Evolutionary conservation across 2,113 vertebrate genomes (phyloP), one percentile per base, ranked within the genome.

Genomic region (Paracyprichromis sp.): DNA sequence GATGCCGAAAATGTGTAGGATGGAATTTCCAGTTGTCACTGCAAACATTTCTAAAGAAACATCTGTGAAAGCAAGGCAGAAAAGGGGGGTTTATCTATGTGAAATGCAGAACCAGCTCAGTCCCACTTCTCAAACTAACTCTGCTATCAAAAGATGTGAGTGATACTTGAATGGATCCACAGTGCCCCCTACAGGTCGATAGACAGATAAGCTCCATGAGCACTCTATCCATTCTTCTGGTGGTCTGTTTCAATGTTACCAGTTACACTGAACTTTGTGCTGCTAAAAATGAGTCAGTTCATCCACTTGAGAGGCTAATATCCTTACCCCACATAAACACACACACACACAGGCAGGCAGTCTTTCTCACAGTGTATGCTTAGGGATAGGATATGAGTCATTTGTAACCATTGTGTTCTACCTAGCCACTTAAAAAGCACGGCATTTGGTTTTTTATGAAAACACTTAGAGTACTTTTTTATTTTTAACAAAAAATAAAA

Each of bases 111-210:
- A 91, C 69, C 82, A 86, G 82, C 82, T 91, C 92, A 50, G 86
- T 90, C 31, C 81, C 83, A 79, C 84, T 78, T 83, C 73, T 90
- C 80, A 85, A 91, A 89, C 92, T 88, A 45, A 69, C 79, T 66
- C 63, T 73, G 80, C 88, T 17, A 14, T 50, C 78, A 34, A 36
- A 38, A 54, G 9, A 80, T 24, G 45, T 81, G 17, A 21, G 38
- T 2, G 2, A 69, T 16, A 52, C 34, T 90, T 43, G 13, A 47
- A 69, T 97, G 91, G 97, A 96, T 94, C 91, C 93, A 97, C 96
- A 98, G 97, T 98, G 97, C 97, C 98, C 97, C 96, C 98, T 97
- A 95, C 94, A 95, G 98, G 96, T 91, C 84, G 26, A 13, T 5
- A 71, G 17, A 19, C 4, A 40, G 11, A 80, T 2, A 13, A 52